Evolutionary conservation across 2,113 vertebrate species (phyloP).

Genomic region (Labrus mixtus): DNA sequence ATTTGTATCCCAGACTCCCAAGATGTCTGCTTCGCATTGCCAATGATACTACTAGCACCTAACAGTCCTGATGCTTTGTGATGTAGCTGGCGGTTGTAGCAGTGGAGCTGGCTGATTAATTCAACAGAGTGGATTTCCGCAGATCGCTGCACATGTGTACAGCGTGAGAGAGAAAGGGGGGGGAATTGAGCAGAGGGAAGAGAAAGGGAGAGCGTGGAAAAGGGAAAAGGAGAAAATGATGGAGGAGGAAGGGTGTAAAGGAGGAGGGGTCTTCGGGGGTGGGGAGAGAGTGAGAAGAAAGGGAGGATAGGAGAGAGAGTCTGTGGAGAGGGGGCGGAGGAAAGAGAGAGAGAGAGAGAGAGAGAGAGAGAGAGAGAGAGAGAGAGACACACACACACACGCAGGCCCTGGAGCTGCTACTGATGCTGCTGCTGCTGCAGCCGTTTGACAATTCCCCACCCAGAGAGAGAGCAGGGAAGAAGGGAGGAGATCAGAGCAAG

Average conservation of each 20-base stretch:
- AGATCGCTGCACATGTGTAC: constrained; percentile 61
- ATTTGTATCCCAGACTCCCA: constrained; percentile 38
- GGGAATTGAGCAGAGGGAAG: constrained; percentile 51
- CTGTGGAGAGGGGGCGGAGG: constrained; percentile 67
- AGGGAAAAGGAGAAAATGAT: constrained; percentile 64
- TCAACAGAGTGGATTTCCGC: constrained; percentile 75
- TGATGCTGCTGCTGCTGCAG: constrained; percentile 77
- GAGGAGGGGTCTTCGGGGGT: constrained; percentile 72
- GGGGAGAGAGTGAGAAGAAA: constrained; percentile 67
- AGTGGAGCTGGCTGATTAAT: constrained; percentile 72
- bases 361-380: constrained; percentile 10
- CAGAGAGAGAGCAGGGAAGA: constrained; percentile 73
- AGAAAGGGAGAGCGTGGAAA: constrained; percentile 27
- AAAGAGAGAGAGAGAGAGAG: constrained; percentile 41
- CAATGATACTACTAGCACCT: constrained; percentile 38
- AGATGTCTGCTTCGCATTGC: constrained; percentile 40
- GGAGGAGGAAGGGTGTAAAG: constrained; percentile 73
- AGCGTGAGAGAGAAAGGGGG: constrained; percentile 25
- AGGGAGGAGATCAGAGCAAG: constrained; percentile 74
- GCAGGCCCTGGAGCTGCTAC: constrained; percentile 67
- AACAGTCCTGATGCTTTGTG: constrained; percentile 36
- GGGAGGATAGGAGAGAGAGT: constrained; percentile 61
- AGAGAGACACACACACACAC: constrained; percentile 43
- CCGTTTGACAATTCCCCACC: constrained; percentile 79
- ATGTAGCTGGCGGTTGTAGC: constrained; percentile 63